These are phyloP conservation scores for Hyposoter didymator DNA, from an alignment of 2,888 invertebrate species.

Conservation along the genomic window DNA sequence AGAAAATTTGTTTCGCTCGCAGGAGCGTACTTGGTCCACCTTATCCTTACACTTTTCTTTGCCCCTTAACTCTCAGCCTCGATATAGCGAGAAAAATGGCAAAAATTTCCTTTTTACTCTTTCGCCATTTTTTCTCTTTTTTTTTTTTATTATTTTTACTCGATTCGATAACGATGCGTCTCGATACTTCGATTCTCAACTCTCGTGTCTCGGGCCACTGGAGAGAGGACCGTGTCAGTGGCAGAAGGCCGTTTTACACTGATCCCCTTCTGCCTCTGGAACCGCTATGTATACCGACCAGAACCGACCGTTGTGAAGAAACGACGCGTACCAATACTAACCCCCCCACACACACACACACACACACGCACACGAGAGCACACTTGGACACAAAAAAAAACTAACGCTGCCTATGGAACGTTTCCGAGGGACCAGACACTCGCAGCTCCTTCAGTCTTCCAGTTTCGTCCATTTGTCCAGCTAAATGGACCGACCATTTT, in stretches of 20 bases:
- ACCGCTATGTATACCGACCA: conserved; percentile 77
- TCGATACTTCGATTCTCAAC: conserved; percentile 34
- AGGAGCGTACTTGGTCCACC: background rate
- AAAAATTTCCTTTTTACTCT: conserved; percentile 3
- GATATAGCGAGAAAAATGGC: background rate
- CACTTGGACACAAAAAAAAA: conserved; percentile 19
- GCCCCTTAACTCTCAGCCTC: background rate
- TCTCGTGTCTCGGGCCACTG: conserved; percentile 35
- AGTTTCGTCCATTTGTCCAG: background rate
- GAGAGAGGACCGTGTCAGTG: conserved; percentile 68
- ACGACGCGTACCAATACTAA: conserved; percentile 25
- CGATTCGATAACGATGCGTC: conserved; percentile 3
- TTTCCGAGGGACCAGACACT: conserved; percentile 42
- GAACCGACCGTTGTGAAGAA: conserved; percentile 43
- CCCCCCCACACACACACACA: background rate
- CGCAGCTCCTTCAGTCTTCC: conserved; percentile 21
- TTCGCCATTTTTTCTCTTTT: background rate
- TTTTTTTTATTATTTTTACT: background rate
- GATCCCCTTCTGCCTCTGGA: conserved; percentile 79
- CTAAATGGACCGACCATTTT: background rate
- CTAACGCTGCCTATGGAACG: conserved; percentile 17
- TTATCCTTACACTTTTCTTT: conserved; percentile 35
- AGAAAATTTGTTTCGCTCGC: background rate
- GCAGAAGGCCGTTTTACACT: conserved; percentile 82
- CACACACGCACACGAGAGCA: background rate